Conservation (phyloP, 1,140 invertebrate genomes). For the Drosophila elegans region DNA sequence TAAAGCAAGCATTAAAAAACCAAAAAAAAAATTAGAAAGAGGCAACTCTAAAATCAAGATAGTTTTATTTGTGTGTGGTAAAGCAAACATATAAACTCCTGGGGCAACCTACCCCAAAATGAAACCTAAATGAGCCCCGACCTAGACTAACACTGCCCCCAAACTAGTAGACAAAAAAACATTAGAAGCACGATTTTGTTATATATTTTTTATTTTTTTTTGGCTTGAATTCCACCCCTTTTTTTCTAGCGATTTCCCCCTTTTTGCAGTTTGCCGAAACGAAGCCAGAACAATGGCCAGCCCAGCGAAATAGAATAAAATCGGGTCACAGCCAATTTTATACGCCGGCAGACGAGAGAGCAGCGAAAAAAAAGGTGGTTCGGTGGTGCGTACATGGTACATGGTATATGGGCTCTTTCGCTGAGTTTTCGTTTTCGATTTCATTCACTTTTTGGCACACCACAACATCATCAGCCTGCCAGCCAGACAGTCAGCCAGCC, state of each 20-base stretch:
- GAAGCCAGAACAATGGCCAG: conserved; percentile 28
- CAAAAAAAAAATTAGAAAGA: conserved; percentile 42
- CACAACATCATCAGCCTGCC: conserved; percentile 52
- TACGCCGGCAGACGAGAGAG: conserved; percentile 44
- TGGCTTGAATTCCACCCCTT: conserved; percentile 22
- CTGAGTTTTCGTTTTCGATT: conserved; percentile 72
- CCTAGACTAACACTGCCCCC: conserved; percentile 12
- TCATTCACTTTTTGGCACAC: conserved; percentile 74
- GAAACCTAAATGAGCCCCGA: neutral
- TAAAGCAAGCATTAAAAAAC: conserved; percentile 67
- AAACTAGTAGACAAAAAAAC: conserved; percentile 8
- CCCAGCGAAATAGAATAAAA: conserved; percentile 63
- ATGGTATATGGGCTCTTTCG: conserved; percentile 37
- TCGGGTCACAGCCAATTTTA: conserved; percentile 80
- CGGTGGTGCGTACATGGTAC: conserved; percentile 14
- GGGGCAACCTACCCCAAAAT: conserved; percentile 22
- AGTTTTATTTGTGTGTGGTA: conserved; percentile 54
- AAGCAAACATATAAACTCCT: neutral
- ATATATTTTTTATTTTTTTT: neutral
- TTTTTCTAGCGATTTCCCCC: conserved; percentile 18
- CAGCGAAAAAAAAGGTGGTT: conserved; percentile 49
- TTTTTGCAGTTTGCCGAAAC: conserved; percentile 13
- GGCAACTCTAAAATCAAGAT: conserved; percentile 30
- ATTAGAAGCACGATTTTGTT: conserved; percentile 33
- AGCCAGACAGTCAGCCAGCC: no score